Percentiles rank a stretch among this genome's conserved stretches.
Conservation (phyloP, 2,113 vertebrate species). For the Nesospiza acunhae region DNA sequence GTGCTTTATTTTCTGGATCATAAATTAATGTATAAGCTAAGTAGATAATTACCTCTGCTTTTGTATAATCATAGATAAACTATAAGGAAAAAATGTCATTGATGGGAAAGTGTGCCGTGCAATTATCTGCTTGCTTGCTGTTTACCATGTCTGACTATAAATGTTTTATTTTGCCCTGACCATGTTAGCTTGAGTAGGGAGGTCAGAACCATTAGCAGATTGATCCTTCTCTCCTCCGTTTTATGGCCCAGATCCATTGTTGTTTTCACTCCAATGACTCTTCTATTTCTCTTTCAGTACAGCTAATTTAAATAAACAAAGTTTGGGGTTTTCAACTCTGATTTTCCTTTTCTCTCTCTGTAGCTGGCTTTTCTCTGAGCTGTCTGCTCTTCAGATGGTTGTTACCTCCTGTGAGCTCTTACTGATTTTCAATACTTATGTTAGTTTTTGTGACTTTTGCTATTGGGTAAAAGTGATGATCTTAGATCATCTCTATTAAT, state of each 20-base stretch:
- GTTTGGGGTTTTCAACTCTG: neutral
- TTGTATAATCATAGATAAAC: neutral
- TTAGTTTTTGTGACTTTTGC: neutral
- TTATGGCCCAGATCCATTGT: slow-evolving; percentile 12
- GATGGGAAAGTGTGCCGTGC: neutral
- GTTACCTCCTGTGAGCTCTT: neutral
- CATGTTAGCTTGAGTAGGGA: neutral
- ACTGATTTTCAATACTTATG: neutral
- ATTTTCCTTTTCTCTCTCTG: neutral
- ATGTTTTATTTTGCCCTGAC: slow-evolving; percentile 35
- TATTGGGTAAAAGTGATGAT: neutral
- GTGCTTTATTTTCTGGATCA: neutral
- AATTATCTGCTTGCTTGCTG: slow-evolving; percentile 34
- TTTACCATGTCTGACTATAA: slow-evolving; percentile 23
- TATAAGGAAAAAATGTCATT: neutral
- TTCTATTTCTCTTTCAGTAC: slow-evolving; percentile 9
- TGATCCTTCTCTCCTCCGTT: neutral
- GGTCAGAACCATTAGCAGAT: slow-evolving; percentile 58
- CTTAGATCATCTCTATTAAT: neutral
- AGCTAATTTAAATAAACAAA: slow-evolving; percentile 47
- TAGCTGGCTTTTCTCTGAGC: neutral
- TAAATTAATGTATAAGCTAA: slow-evolving; percentile 14
- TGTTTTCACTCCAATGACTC: slow-evolving; percentile 5
- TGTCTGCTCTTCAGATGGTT: neutral
- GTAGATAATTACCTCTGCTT: slow-evolving; percentile 33